Percentiles rank a stretch among this genome's conserved stretches.
These are phyloP conservation scores for Drosophila melanogaster DNA, from an alignment of 1,140 invertebrate genomes.

Conservation along the genomic window DNA sequence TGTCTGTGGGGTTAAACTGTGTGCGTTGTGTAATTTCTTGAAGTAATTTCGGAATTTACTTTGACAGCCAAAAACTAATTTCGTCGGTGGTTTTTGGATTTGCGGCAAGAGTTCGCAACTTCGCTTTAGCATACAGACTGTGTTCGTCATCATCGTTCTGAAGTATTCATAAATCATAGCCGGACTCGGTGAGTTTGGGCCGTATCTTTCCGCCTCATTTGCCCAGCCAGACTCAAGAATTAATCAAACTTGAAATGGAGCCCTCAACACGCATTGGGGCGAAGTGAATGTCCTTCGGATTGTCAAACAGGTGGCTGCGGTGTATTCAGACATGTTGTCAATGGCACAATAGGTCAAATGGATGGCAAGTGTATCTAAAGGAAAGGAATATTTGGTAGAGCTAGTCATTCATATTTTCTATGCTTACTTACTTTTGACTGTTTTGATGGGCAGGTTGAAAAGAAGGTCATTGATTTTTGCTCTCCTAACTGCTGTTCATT, in stretches of 20 bases:
- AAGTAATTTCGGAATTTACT: constrained; percentile 38
- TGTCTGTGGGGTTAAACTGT: constrained; percentile 9
- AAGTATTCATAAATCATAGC: constrained; percentile 53
- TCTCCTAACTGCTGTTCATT: too few relatives aligned
- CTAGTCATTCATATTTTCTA: too few relatives aligned
- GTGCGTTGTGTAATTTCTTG: constrained; percentile 15
- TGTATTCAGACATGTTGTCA: not conserved
- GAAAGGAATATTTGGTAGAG: too few relatives aligned
- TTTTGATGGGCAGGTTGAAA: too few relatives aligned
- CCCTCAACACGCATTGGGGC: not conserved
- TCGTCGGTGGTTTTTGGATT: constrained; percentile 25
- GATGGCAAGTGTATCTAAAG: too few relatives aligned
- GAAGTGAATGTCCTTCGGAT: not conserved
- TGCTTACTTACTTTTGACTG: too few relatives aligned
- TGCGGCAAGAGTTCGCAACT: constrained; percentile 32
- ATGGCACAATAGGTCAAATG: too few relatives aligned
- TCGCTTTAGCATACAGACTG: constrained; percentile 9
- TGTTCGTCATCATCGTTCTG: constrained; percentile 22
- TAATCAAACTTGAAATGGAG: constrained; percentile 47
- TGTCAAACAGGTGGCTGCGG: not conserved
- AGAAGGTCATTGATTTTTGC: too few relatives aligned
- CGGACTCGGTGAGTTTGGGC: not conserved
- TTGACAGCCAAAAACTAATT: constrained; percentile 49
- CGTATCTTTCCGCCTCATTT: constrained; percentile 30
- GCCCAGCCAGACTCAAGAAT: constrained; percentile 21